These are phyloP conservation scores for Conus ventricosus DNA, from an alignment of 1,140 invertebrate species.

Conservation along the genomic window DNA sequence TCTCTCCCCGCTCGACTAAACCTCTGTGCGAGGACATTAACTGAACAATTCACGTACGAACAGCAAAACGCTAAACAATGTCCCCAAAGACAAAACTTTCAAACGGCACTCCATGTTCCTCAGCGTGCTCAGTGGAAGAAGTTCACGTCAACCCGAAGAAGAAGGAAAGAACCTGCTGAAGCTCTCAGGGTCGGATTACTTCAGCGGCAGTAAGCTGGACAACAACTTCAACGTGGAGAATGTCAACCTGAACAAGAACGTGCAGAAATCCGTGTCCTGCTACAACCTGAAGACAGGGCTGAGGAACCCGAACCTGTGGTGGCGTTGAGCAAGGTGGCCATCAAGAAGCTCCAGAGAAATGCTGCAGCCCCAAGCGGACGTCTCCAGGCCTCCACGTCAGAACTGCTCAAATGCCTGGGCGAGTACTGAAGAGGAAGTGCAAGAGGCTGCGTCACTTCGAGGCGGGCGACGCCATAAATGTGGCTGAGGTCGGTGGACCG, in stretches of 20 bases:
- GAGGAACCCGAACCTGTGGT: slow-evolving; percentile 55
- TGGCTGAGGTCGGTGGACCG: slow-evolving; percentile 84
- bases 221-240: slow-evolving; percentile 77
- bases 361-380: slow-evolving; percentile 78
- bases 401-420: slow-evolving; percentile 96
- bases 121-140: slow-evolving; percentile 97
- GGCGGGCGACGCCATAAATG: slow-evolving; percentile 90
- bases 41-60: slow-evolving; percentile 89
- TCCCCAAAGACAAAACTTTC: slow-evolving; percentile 84
- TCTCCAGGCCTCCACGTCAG: slow-evolving; percentile 98
- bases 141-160: slow-evolving; percentile 93
- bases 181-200: slow-evolving; percentile 59
- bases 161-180: slow-evolving; percentile 79
- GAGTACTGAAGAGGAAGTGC: slow-evolving; percentile 94
- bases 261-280: slow-evolving; percentile 77
- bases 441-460: slow-evolving; percentile 75
- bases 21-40: slow-evolving; percentile 86
- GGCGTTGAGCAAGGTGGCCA: slow-evolving; percentile 70
- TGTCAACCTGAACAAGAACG: slow-evolving; percentile 80
- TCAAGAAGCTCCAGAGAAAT: slow-evolving; percentile 59
- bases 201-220: slow-evolving; percentile 76
- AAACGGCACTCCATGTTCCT: slow-evolving; percentile 97
- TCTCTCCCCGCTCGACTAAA: slow-evolving; percentile 92
- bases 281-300: slow-evolving; percentile 76
- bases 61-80: slow-evolving; percentile 88